phyloP scores from a whole-genome alignment of 2,888 invertebrate genomes.

The Leucozona laternaria region DNA sequence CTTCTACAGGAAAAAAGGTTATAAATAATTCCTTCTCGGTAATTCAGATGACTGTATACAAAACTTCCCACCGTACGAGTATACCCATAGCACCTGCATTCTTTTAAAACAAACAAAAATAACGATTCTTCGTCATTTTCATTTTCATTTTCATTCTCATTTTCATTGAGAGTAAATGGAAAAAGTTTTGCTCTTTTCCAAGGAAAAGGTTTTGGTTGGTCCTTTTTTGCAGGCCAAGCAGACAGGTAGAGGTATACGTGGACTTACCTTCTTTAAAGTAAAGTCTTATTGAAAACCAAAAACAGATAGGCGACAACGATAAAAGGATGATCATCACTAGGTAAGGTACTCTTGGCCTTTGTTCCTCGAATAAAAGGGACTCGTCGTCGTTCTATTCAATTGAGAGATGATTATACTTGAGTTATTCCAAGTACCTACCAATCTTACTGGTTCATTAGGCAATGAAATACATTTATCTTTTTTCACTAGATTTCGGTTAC shows the following conservation, averaged over 20 bases:
- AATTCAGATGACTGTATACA: slow-evolving; percentile 47
- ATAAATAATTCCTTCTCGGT: slow-evolving; percentile 19
- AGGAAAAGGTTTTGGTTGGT: slow-evolving; percentile 12
- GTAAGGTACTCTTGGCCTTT: slow-evolving; percentile 28
- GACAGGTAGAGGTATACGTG: background rate
- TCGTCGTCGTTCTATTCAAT: slow-evolving; percentile 66
- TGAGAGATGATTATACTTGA: slow-evolving; percentile 71
- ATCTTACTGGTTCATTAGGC: slow-evolving; percentile 74
- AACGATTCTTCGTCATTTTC: slow-evolving; percentile 54
- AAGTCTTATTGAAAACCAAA: slow-evolving; percentile 51
- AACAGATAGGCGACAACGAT: slow-evolving; percentile 65
- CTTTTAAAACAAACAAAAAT: slow-evolving; percentile 58
- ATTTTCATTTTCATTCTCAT: no score
- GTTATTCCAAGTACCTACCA: slow-evolving; percentile 67
- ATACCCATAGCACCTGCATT: slow-evolving; percentile 64
- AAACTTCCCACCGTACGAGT: no score
- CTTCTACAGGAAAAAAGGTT: background rate
- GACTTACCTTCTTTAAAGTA: background rate
- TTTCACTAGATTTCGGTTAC: slow-evolving; percentile 13
- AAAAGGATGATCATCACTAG: slow-evolving; percentile 64
- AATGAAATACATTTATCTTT: slow-evolving; percentile 66
- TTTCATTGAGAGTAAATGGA: no score
- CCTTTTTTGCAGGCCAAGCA: slow-evolving; percentile 2
- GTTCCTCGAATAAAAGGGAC: slow-evolving; percentile 7
- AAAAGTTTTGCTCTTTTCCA: slow-evolving; percentile 45